phyloP scores from a whole-genome alignment of 2,888 invertebrate genomes.

The Drosophila prolongata region DNA sequence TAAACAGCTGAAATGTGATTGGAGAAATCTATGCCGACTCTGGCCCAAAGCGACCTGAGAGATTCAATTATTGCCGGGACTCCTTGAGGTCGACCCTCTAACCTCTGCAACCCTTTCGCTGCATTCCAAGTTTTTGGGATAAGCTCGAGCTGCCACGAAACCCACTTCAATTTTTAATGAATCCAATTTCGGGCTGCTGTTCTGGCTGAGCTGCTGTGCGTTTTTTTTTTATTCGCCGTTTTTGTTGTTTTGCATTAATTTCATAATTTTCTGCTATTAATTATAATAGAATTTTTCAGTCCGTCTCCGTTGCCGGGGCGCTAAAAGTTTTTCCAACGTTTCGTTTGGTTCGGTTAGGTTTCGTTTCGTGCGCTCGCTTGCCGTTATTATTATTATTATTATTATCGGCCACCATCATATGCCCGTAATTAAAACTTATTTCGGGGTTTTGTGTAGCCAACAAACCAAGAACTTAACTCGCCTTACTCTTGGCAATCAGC shows the following conservation, averaged over 20 bases:
- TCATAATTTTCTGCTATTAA: slow-evolving; percentile 78
- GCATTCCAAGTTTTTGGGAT: slow-evolving; percentile 67
- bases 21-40: slow-evolving; percentile 41
- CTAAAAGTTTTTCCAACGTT: slow-evolving; percentile 56
- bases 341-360: slow-evolving; percentile 30
- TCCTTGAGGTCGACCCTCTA: slow-evolving; percentile 19
- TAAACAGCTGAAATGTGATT: slow-evolving; percentile 48
- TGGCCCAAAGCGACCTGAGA: slow-evolving; percentile 26
- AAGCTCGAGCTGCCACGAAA: slow-evolving; percentile 52
- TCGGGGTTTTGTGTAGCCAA: slow-evolving; percentile 69
- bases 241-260: slow-evolving; percentile 72
- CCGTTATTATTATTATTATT: slow-evolving; percentile 47
- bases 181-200: slow-evolving; percentile 67
- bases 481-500: slow-evolving; percentile 53
- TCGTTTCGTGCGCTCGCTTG: slow-evolving; percentile 27
- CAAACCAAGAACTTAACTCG: slow-evolving; percentile 79
- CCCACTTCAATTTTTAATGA: slow-evolving; percentile 79
- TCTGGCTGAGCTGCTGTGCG: slow-evolving; percentile 38
- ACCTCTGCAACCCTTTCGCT: slow-evolving; percentile 40
- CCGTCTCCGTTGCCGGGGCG: slow-evolving; percentile 70
- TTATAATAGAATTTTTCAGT: slow-evolving; percentile 80
- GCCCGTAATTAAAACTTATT: slow-evolving; percentile 80
- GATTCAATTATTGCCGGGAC: slow-evolving; percentile 44
- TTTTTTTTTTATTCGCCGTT: slow-evolving; percentile 4
- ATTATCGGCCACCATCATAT: slow-evolving; percentile 80